phyloP scores from a whole-genome alignment of 2,113 vertebrate genomes.

The Phoxinus phoxinus region DNA sequence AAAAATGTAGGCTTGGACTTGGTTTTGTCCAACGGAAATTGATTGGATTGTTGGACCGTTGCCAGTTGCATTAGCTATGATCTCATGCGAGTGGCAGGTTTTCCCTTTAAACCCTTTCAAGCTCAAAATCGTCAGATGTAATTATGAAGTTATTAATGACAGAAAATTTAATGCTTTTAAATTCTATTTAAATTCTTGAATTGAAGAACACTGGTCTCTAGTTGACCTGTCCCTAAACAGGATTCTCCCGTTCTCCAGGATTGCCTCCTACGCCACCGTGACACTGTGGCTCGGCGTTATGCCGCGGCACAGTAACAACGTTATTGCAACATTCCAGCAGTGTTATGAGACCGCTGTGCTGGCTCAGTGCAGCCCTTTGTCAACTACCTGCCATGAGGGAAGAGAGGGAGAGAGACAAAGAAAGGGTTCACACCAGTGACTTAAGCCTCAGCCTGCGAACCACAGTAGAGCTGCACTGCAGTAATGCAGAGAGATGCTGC shows the following conservation, averaged over 20 bases:
- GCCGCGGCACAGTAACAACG: neutral
- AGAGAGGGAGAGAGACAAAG: conserved; percentile 27
- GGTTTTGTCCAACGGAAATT: too few relatives aligned
- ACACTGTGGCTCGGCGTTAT: conserved; percentile 21
- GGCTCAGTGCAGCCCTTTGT: conserved; percentile 19
- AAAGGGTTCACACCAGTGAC: conserved; percentile 70
- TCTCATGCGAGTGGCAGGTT: too few relatives aligned
- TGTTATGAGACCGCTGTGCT: conserved; percentile 29
- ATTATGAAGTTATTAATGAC: too few relatives aligned
- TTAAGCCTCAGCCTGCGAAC: conserved; percentile 73
- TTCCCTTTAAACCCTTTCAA: too few relatives aligned
- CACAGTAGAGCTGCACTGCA: conserved; percentile 76
- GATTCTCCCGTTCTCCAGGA: neutral
- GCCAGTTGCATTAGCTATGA: too few relatives aligned
- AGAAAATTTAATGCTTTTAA: too few relatives aligned
- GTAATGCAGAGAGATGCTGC: conserved; percentile 71
- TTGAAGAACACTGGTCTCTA: neutral
- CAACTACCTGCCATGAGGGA: neutral
- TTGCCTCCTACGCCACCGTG: neutral
- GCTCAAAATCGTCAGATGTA: too few relatives aligned
- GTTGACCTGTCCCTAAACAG: neutral
- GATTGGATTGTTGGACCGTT: too few relatives aligned
- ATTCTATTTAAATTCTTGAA: too few relatives aligned
- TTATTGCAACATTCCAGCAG: conserved; percentile 35
- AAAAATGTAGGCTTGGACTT: too few relatives aligned